Evolutionary conservation across 2,113 vertebrate genomes (phyloP).

Genomic region (Pongo pygmaeus): DNA sequence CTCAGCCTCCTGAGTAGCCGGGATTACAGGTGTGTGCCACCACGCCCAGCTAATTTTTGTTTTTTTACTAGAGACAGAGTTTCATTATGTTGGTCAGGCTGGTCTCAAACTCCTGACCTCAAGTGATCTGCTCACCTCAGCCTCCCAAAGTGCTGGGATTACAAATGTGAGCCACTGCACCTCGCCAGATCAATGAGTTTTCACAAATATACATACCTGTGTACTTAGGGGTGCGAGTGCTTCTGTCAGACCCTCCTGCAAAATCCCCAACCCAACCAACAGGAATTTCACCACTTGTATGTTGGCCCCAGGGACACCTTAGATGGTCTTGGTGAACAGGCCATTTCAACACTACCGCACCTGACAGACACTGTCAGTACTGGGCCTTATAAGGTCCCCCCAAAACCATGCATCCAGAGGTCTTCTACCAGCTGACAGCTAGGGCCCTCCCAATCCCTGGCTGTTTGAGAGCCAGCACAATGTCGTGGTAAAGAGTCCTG

Average conservation of each 20-base stretch:
- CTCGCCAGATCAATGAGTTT: not conserved
- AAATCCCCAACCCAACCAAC: not conserved
- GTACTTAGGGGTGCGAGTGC: not conserved
- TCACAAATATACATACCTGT: not conserved
- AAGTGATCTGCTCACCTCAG: no score
- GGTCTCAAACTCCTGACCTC: no score
- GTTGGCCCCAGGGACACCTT: accelerated
- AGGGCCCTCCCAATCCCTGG: not conserved
- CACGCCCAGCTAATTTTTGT: no score
- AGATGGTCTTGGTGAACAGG: not conserved
- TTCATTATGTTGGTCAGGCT: no score
- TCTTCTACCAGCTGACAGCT: not conserved
- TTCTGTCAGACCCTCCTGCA: not conserved
- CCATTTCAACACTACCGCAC: not conserved
- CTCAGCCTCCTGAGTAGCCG: no score
- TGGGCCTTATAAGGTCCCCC: no score
- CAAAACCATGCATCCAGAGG: not conserved
- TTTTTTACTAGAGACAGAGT: no score
- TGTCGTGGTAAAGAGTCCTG: not conserved
- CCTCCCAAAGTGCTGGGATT: no score
- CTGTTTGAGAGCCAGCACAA: not conserved
- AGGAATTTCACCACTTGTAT: not conserved
- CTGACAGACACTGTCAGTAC: not conserved
- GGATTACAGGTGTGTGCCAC: no score
- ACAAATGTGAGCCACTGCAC: no score